phyloP scores from a whole-genome alignment of 2,797 vertebrate species.

The Lepilemur ruficaudatus region DNA sequence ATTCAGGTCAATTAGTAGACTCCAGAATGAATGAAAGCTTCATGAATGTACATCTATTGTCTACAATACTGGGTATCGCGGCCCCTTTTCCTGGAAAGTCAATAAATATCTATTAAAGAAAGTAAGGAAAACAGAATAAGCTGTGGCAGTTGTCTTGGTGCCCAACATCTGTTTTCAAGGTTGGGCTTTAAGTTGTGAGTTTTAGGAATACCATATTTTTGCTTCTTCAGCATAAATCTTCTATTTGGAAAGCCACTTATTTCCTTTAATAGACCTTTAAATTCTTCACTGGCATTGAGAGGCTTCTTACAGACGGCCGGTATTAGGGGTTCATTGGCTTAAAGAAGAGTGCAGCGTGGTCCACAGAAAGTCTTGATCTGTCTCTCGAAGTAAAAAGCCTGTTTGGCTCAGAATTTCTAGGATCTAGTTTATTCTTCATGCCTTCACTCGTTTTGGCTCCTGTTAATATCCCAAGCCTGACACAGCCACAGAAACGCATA shows the following conservation, averaged over 20 bases:
- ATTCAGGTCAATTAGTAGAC: background rate
- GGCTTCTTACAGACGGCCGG: constrained; percentile 60
- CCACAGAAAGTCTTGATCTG: background rate
- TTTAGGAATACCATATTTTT: constrained; percentile 46
- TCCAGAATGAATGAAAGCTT: background rate
- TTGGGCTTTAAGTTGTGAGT: background rate
- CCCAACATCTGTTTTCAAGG: constrained; percentile 1
- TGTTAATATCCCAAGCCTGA: constrained; percentile 16
- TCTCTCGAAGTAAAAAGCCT: constrained; percentile 59
- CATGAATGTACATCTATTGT: background rate
- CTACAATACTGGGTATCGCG: background rate
- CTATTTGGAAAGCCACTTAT: constrained; percentile 67
- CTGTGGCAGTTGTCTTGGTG: background rate
- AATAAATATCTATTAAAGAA: constrained; percentile 69
- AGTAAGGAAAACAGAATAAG: background rate
- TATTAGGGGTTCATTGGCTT: background rate
- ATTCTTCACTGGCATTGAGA: constrained; percentile 78
- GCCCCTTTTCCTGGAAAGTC: constrained; percentile 22
- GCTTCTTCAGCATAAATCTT: constrained; percentile 75
- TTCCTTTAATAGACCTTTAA: constrained; percentile 73
- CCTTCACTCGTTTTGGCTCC: constrained; percentile 36
- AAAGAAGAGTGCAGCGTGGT: background rate
- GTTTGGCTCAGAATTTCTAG: constrained; percentile 80
- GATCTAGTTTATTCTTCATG: constrained; percentile 69
- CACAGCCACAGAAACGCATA: background rate